Conservation (phyloP, 1,140 invertebrate genomes). For the Aphaenogaster rudis region DNA sequence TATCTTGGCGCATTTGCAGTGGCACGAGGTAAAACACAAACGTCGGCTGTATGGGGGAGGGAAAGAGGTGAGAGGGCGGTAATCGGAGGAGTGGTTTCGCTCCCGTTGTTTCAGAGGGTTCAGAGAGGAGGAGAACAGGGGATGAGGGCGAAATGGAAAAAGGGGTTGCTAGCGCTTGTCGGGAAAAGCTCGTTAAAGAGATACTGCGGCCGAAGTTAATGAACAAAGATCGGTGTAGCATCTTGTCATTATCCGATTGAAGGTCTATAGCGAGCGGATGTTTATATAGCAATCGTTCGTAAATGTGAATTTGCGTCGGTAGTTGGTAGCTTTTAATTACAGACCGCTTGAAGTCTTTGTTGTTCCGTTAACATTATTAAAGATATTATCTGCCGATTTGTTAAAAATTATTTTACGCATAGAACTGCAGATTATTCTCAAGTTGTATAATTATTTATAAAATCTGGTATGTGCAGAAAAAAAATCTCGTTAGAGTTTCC, state of each 20-base stretch:
- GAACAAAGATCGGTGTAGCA: slow-evolving; percentile 49
- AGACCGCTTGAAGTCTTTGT: not conserved
- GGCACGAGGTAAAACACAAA: slow-evolving; percentile 59
- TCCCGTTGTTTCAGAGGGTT: slow-evolving; percentile 53
- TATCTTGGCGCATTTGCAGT: slow-evolving; percentile 74
- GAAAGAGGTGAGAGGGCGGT: slow-evolving; percentile 13
- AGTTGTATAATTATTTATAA: slow-evolving; percentile 2
- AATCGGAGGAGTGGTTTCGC: slow-evolving; percentile 67
- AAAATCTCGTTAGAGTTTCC: too few species aligned
- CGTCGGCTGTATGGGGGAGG: slow-evolving; percentile 12
- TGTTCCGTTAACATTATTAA: not conserved
- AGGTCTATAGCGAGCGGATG: slow-evolving; percentile 10
- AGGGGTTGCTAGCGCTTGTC: slow-evolving; percentile 50
- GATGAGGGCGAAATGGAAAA: slow-evolving; percentile 58
- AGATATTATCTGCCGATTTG: not conserved
- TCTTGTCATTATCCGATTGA: slow-evolving; percentile 49
- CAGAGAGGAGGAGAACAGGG: slow-evolving; percentile 8
- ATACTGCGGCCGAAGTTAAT: slow-evolving; percentile 50
- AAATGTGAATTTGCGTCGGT: not conserved
- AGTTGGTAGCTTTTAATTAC: not conserved
- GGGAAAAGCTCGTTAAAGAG: slow-evolving; percentile 53
- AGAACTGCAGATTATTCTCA: not conserved
- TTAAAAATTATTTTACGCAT: not conserved
- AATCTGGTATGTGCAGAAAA: too few species aligned
- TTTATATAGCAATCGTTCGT: slow-evolving; percentile 11